Evolutionary conservation across 2,888 invertebrate genomes (phyloP).

Genomic region (Octonoba sinensis): DNA sequence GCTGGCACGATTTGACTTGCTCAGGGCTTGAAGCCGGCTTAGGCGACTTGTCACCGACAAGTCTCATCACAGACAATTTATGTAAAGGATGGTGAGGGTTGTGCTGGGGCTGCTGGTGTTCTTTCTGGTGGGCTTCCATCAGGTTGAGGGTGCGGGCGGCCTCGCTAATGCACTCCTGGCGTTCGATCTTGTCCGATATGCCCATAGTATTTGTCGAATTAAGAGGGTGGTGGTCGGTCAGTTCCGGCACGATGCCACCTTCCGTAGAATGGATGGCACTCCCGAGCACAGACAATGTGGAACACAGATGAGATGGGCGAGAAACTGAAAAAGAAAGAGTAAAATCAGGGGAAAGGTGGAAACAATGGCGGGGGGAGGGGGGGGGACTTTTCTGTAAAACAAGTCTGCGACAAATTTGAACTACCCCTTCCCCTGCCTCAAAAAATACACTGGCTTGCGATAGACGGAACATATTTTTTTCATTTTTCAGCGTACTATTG

Average conservation of each 20-base stretch:
- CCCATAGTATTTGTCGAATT: slow-evolving; percentile 51
- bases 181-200: slow-evolving; percentile 61
- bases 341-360: not conserved
- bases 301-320: slow-evolving; percentile 43
- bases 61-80: slow-evolving; percentile 46
- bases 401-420: too few relatives aligned
- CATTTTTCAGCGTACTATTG: too few relatives aligned
- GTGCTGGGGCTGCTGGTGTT: slow-evolving; percentile 26
- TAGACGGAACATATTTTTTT: too few relatives aligned
- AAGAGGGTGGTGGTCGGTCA: slow-evolving; percentile 33
- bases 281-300: slow-evolving; percentile 55
- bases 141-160: slow-evolving; percentile 59
- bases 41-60: slow-evolving; percentile 53
- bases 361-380: too few relatives aligned
- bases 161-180: slow-evolving; percentile 62
- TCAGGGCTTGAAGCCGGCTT: slow-evolving; percentile 51
- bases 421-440: too few relatives aligned
- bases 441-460: too few relatives aligned
- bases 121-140: slow-evolving; percentile 49
- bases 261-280: slow-evolving; percentile 41
- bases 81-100: slow-evolving; percentile 33
- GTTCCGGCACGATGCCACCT: slow-evolving; percentile 49
- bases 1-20: slow-evolving; percentile 17
- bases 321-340: slow-evolving; percentile 31
- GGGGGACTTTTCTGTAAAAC: too few relatives aligned